Conservation (phyloP, 2,797 vertebrate species). For the Botia almorhae region DNA sequence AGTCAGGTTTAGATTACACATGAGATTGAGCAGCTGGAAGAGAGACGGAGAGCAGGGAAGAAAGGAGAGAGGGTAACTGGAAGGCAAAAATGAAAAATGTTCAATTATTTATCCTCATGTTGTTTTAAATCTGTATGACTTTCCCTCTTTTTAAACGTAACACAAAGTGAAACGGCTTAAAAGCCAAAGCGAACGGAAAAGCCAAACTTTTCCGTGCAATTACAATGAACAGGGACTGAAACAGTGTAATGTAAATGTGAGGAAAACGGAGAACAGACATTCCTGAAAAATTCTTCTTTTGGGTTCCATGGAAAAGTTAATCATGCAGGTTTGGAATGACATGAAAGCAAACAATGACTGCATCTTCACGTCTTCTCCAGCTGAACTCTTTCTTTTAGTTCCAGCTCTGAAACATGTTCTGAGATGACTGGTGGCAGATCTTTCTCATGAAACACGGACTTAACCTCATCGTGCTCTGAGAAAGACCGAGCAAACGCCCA, state of each 20-base stretch:
- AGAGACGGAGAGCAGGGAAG: neutral
- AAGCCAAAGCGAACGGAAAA: neutral
- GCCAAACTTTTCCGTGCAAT: neutral
- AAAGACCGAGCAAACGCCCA: constrained; percentile 23
- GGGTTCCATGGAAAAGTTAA: neutral
- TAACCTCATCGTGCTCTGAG: neutral
- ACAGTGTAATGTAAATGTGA: neutral
- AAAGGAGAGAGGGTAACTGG: neutral
- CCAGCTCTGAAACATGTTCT: constrained; percentile 15
- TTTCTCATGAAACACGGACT: neutral
- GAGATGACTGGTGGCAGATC: constrained; percentile 6
- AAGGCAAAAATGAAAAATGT: neutral
- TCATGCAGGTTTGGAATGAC: neutral
- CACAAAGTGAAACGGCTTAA: neutral
- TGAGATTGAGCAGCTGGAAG: constrained; percentile 2
- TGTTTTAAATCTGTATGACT: neutral
- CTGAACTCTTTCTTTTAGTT: constrained; percentile 6
- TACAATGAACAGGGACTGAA: neutral
- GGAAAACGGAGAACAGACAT: neutral
- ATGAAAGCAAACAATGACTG: neutral
- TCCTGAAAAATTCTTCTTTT: neutral
- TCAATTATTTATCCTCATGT: neutral
- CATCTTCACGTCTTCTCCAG: neutral
- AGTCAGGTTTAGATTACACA: neutral
- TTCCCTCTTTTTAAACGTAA: neutral